Percentiles rank a stretch among this genome's conserved stretches.
Evolutionary conservation across 2,888 invertebrate genomes (phyloP).

Genomic region (Drosophila diplacantha): DNA sequence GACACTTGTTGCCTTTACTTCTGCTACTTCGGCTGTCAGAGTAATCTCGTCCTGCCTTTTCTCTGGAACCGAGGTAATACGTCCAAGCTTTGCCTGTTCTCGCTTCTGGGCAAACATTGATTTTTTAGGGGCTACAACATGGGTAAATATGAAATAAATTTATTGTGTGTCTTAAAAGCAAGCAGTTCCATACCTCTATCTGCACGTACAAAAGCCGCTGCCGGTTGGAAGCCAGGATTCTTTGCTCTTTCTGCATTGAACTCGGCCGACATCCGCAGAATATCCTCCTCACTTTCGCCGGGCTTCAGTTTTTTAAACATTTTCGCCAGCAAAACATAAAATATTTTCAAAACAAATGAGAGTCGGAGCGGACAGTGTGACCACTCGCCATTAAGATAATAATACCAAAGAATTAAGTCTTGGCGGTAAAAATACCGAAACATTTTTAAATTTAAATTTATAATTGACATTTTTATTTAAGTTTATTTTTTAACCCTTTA

Average conservation of each 20-base stretch:
- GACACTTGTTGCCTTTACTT: slow-evolving; percentile 8
- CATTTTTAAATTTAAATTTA: background rate
- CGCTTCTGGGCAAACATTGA: slow-evolving; percentile 74
- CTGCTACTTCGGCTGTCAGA: background rate
- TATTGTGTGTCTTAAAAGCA: background rate
- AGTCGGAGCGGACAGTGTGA: background rate
- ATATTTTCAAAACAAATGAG: slow-evolving; percentile 20
- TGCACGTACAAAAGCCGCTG: slow-evolving; percentile 80
- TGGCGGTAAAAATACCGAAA: background rate
- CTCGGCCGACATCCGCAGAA: slow-evolving; percentile 85
- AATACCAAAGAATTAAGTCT: background rate
- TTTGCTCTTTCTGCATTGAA: slow-evolving; percentile 81
- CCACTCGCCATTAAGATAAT: background rate
- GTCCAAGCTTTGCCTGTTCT: slow-evolving; percentile 39
- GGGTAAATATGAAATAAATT: background rate
- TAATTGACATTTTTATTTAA: background rate
- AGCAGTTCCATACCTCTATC: slow-evolving; percentile 61
- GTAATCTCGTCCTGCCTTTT: background rate
- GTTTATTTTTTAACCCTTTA: background rate
- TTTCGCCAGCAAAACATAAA: background rate
- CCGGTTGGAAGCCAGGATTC: slow-evolving; percentile 80
- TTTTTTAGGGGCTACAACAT: slow-evolving; percentile 59
- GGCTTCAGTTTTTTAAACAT: slow-evolving; percentile 81
- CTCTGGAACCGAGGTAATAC: background rate
- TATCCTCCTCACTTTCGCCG: slow-evolving; percentile 85